A percentile compares a stretch with the other conserved stretches of the same genome.
phyloP scores from a whole-genome alignment of 2,113 vertebrate species.

The Sander vitreus region DNA sequence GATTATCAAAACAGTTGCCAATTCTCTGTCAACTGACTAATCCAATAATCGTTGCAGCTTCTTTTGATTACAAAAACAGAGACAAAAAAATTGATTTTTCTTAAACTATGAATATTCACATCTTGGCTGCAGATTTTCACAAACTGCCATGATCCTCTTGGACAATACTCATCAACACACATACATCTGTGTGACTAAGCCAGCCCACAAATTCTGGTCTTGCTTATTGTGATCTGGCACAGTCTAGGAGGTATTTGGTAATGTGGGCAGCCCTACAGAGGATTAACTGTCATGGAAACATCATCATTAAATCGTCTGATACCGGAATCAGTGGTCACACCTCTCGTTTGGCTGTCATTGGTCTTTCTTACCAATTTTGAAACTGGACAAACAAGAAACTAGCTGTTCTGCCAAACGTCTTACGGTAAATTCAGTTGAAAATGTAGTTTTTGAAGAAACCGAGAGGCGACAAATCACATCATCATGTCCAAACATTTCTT shows the following conservation, averaged over 20 bases:
- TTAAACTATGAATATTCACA: neutral
- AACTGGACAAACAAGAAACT: conserved; percentile 6
- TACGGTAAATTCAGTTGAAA: neutral
- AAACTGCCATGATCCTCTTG: neutral
- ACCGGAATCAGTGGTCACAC: neutral
- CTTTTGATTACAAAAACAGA: neutral
- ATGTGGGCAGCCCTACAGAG: neutral
- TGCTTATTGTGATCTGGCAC: neutral
- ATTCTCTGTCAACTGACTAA: neutral
- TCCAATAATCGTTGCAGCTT: neutral
- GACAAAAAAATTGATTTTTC: neutral
- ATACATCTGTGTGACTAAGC: neutral
- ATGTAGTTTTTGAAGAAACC: neutral
- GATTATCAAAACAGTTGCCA: no score
- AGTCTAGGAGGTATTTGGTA: neutral
- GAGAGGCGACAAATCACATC: neutral
- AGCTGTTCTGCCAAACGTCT: neutral
- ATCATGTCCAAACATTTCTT: neutral
- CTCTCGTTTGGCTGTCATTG: neutral
- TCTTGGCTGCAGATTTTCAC: conserved; percentile 16
- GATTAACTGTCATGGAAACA: neutral
- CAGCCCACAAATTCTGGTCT: neutral
- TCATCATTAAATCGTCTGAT: neutral
- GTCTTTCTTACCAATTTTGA: neutral
- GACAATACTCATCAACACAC: neutral